Evolutionary conservation across 1,140 invertebrate species (phyloP).

Genomic region (Sipha flava): DNA sequence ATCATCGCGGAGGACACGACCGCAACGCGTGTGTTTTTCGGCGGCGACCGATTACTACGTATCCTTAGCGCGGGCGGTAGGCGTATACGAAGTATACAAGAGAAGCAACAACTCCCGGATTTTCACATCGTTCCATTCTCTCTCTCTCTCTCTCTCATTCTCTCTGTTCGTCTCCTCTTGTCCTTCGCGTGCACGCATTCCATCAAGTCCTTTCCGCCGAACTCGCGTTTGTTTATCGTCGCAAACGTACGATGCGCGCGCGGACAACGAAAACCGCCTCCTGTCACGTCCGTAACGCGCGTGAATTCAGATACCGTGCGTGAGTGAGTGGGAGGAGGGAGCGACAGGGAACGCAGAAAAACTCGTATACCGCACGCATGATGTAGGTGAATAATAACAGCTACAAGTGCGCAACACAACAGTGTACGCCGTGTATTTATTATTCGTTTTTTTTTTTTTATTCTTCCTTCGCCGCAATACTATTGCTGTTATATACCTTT

Average conservation of each 20-base stretch:
- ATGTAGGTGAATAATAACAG: neutral
- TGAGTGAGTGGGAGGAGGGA: too few relatives aligned
- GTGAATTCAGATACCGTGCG: too few relatives aligned
- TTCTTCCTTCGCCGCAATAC: neutral
- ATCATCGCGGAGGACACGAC: neutral
- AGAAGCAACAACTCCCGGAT: constrained; percentile 4
- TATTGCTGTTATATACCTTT: neutral
- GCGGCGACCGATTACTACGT: neutral
- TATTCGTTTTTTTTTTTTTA: neutral
- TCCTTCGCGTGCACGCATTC: too few relatives aligned
- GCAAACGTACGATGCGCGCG: too few relatives aligned
- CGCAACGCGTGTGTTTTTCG: neutral
- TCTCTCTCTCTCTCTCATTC: neutral
- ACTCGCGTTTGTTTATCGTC: too few relatives aligned
- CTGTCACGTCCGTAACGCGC: neutral
- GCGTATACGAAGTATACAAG: neutral
- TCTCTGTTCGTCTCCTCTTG: neutral
- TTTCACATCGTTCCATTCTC: neutral
- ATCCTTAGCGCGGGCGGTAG: neutral
- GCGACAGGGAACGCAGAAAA: neutral
- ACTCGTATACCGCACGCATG: neutral
- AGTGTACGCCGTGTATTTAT: neutral
- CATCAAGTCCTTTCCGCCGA: too few relatives aligned
- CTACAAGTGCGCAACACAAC: neutral
- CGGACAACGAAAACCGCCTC: neutral